These are phyloP conservation scores for Sycobia sp. DNA, from an alignment of 1,140 invertebrate genomes.

Conservation along the genomic window DNA sequence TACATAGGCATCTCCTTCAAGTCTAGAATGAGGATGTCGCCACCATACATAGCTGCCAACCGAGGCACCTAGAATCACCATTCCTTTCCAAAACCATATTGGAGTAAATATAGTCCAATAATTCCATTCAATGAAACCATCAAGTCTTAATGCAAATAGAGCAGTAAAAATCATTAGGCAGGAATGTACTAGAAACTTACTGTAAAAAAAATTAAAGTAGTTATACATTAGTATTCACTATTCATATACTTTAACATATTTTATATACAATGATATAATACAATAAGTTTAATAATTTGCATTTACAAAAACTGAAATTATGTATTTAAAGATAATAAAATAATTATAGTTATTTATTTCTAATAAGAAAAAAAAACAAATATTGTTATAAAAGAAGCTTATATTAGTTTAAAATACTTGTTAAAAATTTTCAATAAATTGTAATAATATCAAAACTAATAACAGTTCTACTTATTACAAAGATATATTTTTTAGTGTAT, in stretches of 20 bases:
- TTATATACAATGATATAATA: constrained; percentile 1
- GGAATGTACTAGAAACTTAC: constrained; percentile 94
- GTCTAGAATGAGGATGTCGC: constrained; percentile 85
- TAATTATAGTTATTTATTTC: background rate
- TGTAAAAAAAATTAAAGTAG: constrained; percentile 62
- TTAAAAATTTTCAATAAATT: too few species aligned
- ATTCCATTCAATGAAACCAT: constrained; percentile 86
- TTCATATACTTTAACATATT: constrained; percentile 22
- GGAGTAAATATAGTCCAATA: constrained; percentile 94
- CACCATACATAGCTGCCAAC: constrained; percentile 94
- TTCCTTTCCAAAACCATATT: constrained; percentile 95
- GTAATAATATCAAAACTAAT: too few species aligned
- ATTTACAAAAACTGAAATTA: background rate
- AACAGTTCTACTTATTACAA: too few species aligned
- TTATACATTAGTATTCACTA: constrained; percentile 9
- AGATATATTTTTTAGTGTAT: too few species aligned
- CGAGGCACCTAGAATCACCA: constrained; percentile 86
- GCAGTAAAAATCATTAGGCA: constrained; percentile 90
- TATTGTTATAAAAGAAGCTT: too few species aligned
- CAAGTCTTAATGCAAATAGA: constrained; percentile 86
- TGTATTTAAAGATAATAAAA: background rate
- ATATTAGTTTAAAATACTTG: too few species aligned
- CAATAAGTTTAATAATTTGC: constrained; percentile 1
- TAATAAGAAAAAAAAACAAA: background rate
- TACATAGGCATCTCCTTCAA: constrained; percentile 93